Percentiles rank a stretch among this genome's conserved stretches.
Conservation (phyloP, 1,140 invertebrate species). For the Capitella teleta region DNA sequence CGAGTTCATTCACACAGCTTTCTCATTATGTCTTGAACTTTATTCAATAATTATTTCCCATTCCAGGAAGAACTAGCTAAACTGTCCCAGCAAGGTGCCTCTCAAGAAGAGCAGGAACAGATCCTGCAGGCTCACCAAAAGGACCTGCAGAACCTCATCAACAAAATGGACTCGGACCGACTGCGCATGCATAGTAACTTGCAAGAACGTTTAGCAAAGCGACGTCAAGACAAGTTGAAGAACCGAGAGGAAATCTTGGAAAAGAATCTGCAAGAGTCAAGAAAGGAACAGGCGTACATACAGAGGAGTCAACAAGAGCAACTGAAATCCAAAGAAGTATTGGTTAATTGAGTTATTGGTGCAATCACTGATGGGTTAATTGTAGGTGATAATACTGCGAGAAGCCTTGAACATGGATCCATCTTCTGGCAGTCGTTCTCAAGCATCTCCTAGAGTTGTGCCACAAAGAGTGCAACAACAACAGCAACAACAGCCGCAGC, state of each 20-base stretch:
- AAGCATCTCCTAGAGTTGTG: neutral
- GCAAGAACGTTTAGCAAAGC: constrained; percentile 25
- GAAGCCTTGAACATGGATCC: constrained; percentile 27
- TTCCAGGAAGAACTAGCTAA: constrained; percentile 28
- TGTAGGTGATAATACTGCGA: constrained; percentile 27
- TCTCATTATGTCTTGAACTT: no score
- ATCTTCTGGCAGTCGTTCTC: constrained; percentile 2
- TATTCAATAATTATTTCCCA: no score
- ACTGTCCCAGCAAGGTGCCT: constrained; percentile 21
- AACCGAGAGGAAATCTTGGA: constrained; percentile 17
- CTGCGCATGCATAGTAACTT: constrained; percentile 33
- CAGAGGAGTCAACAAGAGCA: no score
- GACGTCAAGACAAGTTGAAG: constrained; percentile 24
- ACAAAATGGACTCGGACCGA: constrained; percentile 33
- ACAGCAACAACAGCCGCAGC: no score
- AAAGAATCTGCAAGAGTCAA: constrained; percentile 22
- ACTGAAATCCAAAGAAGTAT: no score
- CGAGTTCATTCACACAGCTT: no score
- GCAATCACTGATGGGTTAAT: no score
- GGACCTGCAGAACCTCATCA: constrained; percentile 25
- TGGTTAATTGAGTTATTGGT: no score
- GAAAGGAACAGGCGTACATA: constrained; percentile 22
- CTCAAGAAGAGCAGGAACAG: constrained; percentile 26
- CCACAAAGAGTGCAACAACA: neutral
- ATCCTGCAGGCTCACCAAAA: constrained; percentile 29